phyloP scores from a whole-genome alignment of 2,797 vertebrate genomes.

The Bradypodion ventrale region DNA sequence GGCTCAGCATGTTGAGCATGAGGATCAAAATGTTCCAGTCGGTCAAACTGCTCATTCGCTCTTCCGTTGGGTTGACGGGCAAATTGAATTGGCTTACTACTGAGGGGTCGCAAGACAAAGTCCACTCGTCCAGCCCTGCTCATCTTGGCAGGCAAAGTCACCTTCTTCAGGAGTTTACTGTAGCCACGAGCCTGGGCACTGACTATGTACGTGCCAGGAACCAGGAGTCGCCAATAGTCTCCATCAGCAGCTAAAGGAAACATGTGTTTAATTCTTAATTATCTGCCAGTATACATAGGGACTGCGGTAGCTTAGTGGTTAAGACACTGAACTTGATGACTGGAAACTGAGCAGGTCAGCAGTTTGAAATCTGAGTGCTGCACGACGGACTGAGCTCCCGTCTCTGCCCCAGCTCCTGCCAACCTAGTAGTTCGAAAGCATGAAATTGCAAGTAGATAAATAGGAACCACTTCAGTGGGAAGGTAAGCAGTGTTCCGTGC shows the following conservation, averaged over 20 bases:
- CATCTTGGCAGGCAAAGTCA: slow-evolving; percentile 85
- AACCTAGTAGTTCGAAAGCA: too few relatives aligned
- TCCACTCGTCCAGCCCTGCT: slow-evolving; percentile 86
- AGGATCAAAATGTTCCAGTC: slow-evolving; percentile 82
- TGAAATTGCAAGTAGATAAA: too few relatives aligned
- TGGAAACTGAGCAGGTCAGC: too few relatives aligned
- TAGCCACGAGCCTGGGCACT: slow-evolving; percentile 87
- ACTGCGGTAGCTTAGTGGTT: too few relatives aligned
- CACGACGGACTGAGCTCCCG: too few relatives aligned
- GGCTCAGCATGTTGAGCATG: slow-evolving; percentile 42
- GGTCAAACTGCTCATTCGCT: slow-evolving; percentile 77
- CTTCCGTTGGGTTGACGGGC: slow-evolving; percentile 67
- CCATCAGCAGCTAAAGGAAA: slow-evolving; percentile 84
- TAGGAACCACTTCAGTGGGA: too few relatives aligned
- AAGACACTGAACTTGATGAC: too few relatives aligned
- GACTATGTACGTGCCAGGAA: slow-evolving; percentile 86
- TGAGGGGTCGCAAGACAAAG: slow-evolving; percentile 84
- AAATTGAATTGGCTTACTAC: slow-evolving; percentile 73
- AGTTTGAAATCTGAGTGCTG: too few relatives aligned
- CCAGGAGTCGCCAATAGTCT: slow-evolving; percentile 94
- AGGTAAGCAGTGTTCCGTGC: too few relatives aligned
- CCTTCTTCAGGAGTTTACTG: slow-evolving; percentile 85
- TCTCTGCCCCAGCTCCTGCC: too few relatives aligned
- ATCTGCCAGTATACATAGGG: fast-evolving
- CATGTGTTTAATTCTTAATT: fast-evolving